Evolutionary conservation across 2,888 invertebrate genomes (phyloP), one percentile per base, ranked within the genome.

Genomic region (Linnaemya vulpina): DNA sequence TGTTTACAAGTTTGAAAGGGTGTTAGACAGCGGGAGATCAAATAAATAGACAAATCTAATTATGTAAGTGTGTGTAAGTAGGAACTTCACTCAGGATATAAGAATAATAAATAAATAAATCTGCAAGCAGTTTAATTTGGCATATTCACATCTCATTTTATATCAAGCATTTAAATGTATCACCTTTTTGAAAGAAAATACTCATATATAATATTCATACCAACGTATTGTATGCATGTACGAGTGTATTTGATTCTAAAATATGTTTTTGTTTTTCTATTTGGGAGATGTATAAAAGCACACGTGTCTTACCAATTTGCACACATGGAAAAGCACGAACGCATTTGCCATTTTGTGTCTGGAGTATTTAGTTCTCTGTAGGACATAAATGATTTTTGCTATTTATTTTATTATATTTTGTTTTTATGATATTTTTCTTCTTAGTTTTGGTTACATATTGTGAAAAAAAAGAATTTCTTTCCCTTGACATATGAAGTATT

Each of bases 51-150:
- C 7, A 55, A 13, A 20, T 11, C 11, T 2, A 63, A 30, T 15
- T 51, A 22, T 60, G 1, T 49, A 8, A 5, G 30, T 43, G 25
- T 13, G 40, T 7, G 10, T 13, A 49, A 13, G 49, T 35, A 35
- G 22, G 9, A 51, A 67, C 43, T 62, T 38, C 20, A 60, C 58
- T 62, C 11, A 53, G 60, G 58, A 71, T 58, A 38, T 49, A 38
- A 46, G 55, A 75, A 58, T 40, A 58, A 70, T 13, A 75, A 25
- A 76, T 83, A 68, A 30, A 73, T 67, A 73, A 77, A 77, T 77
- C 67, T 78, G 46, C n/a, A 58, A 20, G 55, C 20, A 67, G 78
- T 62, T 74, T 74, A 78, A 74, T 83, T 78, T 83, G 53, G 53
- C 73, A 78, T 68, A 78, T 68, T 83, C n/a, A 51, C 51, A 15